Conservation (phyloP, 2,888 invertebrate species). For the Dioctria rufipes region DNA sequence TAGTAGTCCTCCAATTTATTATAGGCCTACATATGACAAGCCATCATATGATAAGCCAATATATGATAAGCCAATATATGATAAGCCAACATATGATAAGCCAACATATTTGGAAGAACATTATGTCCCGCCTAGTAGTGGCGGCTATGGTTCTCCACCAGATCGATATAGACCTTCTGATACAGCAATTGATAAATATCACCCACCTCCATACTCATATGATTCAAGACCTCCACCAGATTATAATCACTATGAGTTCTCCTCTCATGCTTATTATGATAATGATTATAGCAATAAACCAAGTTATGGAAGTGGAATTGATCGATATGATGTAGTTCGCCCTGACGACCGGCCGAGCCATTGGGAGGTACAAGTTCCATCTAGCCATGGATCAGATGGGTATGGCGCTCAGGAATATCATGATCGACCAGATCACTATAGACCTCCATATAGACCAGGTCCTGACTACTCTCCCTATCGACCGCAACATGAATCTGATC, state of each 20-base stretch:
- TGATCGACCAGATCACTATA: slow-evolving; percentile 65
- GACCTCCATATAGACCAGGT: slow-evolving; percentile 64
- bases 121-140: slow-evolving; percentile 60
- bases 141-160: slow-evolving; percentile 58
- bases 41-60: slow-evolving; percentile 62
- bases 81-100: slow-evolving; percentile 65
- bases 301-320: slow-evolving; percentile 67
- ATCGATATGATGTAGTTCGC: slow-evolving; percentile 67
- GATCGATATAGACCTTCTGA: slow-evolving; percentile 67
- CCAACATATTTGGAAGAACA: slow-evolving; percentile 62
- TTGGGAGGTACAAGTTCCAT: slow-evolving; percentile 67
- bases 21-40: slow-evolving; percentile 65
- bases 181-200: slow-evolving; percentile 63
- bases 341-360: slow-evolving; percentile 64
- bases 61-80: slow-evolving; percentile 65
- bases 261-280: slow-evolving; percentile 67
- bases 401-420: slow-evolving; percentile 62
- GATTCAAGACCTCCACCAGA: slow-evolving; percentile 65
- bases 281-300: slow-evolving; percentile 64
- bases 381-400: slow-evolving; percentile 64
- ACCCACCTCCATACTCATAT: slow-evolving; percentile 64
- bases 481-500: slow-evolving; percentile 62
- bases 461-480: slow-evolving; percentile 66
- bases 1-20: slow-evolving; percentile 64
- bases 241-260: slow-evolving; percentile 67